These are phyloP conservation scores for Trichomycterus rosablanca DNA, from an alignment of 2,113 vertebrate species.

Conservation along the genomic window DNA sequence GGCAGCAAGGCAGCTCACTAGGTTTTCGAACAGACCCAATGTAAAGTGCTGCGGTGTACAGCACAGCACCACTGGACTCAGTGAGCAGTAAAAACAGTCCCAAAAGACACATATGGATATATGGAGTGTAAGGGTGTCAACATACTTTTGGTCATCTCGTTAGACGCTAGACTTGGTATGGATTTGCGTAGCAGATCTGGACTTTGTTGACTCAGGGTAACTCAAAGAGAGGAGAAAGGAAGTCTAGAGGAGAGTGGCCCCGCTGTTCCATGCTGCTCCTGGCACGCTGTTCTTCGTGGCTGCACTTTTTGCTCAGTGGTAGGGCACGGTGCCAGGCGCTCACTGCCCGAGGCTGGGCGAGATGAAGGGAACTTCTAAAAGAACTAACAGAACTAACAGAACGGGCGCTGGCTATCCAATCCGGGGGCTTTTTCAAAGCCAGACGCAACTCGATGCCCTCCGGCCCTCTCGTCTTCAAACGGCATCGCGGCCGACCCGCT, in stretches of 20 bases:
- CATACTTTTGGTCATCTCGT: too few species aligned
- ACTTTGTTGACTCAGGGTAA: too few species aligned
- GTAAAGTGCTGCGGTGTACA: too few species aligned
- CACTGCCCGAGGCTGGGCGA: conserved; percentile 32
- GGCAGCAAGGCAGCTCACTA: too few species aligned
- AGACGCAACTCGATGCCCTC: conserved; percentile 12
- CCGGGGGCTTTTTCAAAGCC: conserved; percentile 22
- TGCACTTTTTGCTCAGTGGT: conserved; percentile 31
- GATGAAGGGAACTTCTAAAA: conserved; percentile 23
- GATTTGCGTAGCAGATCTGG: neutral
- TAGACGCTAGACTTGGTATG: neutral
- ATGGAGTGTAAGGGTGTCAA: too few species aligned
- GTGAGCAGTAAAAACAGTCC: too few species aligned
- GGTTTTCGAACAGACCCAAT: too few species aligned
- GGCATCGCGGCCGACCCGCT: conserved; percentile 15
- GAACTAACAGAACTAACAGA: conserved; percentile 9
- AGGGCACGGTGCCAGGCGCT: conserved; percentile 4
- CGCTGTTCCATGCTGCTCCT: conserved; percentile 24
- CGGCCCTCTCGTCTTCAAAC: conserved; percentile 31
- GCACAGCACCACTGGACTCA: too few species aligned
- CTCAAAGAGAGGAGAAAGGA: neutral
- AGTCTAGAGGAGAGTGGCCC: conserved; percentile 24
- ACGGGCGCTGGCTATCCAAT: conserved; percentile 19
- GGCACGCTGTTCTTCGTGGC: conserved; percentile 17
- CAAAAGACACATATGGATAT: too few species aligned